These are phyloP conservation scores for Protobothrops flavoviridis DNA, from an alignment of 2,113 vertebrate genomes.

Conservation along the genomic window DNA sequence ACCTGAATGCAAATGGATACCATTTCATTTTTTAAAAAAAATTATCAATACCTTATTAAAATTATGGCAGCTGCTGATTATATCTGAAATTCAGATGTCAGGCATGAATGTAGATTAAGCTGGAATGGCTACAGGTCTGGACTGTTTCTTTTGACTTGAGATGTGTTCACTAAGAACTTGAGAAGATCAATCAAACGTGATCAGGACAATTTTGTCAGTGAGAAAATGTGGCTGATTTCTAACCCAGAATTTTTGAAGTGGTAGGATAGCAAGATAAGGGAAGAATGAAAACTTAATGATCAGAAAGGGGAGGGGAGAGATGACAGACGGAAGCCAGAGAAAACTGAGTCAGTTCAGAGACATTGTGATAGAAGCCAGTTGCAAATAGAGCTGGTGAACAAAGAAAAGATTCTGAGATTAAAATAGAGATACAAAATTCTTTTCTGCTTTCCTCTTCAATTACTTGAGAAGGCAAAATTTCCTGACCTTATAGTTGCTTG, in stretches of 20 bases:
- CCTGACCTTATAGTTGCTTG: background rate
- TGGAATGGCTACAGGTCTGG: background rate
- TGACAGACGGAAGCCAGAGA: background rate
- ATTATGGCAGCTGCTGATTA: background rate
- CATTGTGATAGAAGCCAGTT: background rate
- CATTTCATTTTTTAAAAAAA: background rate
- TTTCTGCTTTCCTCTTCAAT: background rate
- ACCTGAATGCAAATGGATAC: background rate
- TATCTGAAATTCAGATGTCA: background rate
- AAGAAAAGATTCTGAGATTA: background rate
- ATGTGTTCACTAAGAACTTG: background rate
- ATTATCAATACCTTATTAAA: background rate
- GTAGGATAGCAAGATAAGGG: too few relatives aligned
- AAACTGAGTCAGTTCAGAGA: background rate
- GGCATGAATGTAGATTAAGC: background rate
- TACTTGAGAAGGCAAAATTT: background rate
- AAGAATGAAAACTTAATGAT: background rate
- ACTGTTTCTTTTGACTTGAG: background rate
- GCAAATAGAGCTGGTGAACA: background rate
- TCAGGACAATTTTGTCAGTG: background rate
- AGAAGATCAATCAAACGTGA: too few relatives aligned
- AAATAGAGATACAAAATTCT: background rate
- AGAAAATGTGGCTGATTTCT: background rate
- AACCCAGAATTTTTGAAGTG: background rate
- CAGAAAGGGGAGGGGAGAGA: background rate